phyloP scores from a whole-genome alignment of 2,797 vertebrate species.

The Tangara arthus region DNA sequence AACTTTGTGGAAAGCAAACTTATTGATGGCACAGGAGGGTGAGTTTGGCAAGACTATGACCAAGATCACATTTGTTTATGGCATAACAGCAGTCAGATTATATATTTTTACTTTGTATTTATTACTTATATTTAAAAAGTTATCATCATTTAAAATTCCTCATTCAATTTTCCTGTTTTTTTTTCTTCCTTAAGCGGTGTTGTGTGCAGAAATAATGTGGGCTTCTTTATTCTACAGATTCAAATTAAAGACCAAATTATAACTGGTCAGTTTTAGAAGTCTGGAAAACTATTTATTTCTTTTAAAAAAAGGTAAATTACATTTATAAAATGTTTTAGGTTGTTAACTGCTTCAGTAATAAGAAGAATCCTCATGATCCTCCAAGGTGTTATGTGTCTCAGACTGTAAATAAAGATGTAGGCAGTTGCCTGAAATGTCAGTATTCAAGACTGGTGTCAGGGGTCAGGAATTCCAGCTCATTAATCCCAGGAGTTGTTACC shows the following conservation, averaged over 20 bases:
- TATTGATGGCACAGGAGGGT: constrained; percentile 91
- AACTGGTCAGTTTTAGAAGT: background rate
- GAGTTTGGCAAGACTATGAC: constrained; percentile 55
- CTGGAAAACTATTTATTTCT: background rate
- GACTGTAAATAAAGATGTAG: background rate
- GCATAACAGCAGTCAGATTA: background rate
- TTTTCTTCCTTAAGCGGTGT: background rate
- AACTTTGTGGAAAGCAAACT: constrained; percentile 96
- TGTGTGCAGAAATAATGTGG: background rate
- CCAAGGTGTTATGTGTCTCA: background rate
- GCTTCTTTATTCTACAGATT: background rate
- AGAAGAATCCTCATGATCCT: background rate
- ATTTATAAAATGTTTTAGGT: background rate
- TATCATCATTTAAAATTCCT: background rate
- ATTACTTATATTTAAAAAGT: background rate
- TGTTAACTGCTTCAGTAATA: background rate
- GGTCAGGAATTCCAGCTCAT: background rate
- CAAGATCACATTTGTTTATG: background rate
- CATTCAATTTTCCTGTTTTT: background rate
- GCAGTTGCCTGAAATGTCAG: background rate
- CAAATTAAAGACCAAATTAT: background rate
- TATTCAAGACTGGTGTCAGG: background rate
- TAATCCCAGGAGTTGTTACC: background rate
- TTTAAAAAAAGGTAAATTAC: background rate
- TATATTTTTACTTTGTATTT: background rate